Evolutionary conservation across 2,888 invertebrate species (phyloP).

Genomic region (Selenia dentaria): DNA sequence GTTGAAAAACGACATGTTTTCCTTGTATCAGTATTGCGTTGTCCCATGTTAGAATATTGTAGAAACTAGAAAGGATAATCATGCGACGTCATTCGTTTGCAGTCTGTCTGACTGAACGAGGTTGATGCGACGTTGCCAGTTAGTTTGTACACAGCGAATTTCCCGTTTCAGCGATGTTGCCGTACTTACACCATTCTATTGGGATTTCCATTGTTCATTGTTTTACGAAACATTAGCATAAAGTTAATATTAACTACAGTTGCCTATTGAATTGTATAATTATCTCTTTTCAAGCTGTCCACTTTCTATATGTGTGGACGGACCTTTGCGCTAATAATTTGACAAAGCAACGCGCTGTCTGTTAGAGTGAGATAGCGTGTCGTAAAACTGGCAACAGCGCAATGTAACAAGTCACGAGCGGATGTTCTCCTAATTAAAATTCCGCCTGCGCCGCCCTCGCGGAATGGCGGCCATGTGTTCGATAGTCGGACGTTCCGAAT

Average conservation of each 20-base stretch:
- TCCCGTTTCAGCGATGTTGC: constrained; percentile 76
- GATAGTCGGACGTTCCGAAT: constrained; percentile 78
- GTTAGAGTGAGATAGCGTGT: constrained; percentile 64
- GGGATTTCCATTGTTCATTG: constrained; percentile 70
- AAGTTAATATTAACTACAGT: constrained; percentile 28
- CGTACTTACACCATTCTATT: constrained; percentile 56
- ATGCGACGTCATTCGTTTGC: constrained; percentile 77
- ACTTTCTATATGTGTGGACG: constrained; percentile 19
- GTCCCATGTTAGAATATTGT: constrained; percentile 75
- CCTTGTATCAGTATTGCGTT: constrained; percentile 80
- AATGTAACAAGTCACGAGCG: constrained; percentile 77
- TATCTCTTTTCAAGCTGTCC: constrained; percentile 8
- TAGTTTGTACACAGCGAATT: constrained; percentile 56
- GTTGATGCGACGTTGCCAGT: constrained; percentile 78
- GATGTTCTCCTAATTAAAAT: constrained; percentile 85
- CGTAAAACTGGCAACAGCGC: constrained; percentile 76
- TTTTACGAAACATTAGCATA: constrained; percentile 38
- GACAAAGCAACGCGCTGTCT: constrained; percentile 43
- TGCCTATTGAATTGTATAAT: constrained; percentile 18
- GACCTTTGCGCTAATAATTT: too few relatives aligned
- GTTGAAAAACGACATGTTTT: constrained; percentile 69
- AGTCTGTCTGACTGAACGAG: constrained; percentile 60
- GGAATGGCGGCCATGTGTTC: constrained; percentile 84
- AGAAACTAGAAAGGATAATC: constrained; percentile 81
- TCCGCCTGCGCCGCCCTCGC: constrained; percentile 84